Percentiles rank a stretch among this genome's conserved stretches.
These are phyloP conservation scores for Carcina quercana DNA, from an alignment of 2,888 invertebrate genomes.

Conservation along the genomic window DNA sequence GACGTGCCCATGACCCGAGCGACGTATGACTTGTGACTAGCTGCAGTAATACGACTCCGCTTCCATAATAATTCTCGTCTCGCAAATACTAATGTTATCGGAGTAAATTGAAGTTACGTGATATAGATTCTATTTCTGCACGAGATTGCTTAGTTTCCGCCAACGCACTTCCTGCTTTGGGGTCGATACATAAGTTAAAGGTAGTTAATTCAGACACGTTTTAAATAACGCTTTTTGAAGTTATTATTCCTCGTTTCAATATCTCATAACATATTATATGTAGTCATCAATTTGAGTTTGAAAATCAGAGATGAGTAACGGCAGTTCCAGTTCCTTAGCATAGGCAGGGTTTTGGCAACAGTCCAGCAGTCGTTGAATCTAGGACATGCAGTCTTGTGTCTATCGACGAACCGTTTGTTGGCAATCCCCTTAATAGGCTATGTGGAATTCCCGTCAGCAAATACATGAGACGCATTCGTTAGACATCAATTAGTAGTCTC, in stretches of 20 bases:
- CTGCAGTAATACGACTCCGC: slow-evolving; percentile 7
- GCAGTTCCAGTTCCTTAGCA: too few relatives aligned
- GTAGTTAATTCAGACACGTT: too few relatives aligned
- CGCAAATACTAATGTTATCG: slow-evolving; percentile 1
- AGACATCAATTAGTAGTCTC: too few relatives aligned
- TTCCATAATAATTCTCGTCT: slow-evolving; percentile 4
- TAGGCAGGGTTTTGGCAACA: slow-evolving; percentile 51
- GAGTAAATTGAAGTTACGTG: slow-evolving; percentile 2
- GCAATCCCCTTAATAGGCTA: slow-evolving; percentile 56
- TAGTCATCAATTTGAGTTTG: too few relatives aligned
- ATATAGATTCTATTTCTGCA: neutral
- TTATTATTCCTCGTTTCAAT: too few relatives aligned
- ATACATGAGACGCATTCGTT: slow-evolving; percentile 1
- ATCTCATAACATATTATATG: too few relatives aligned
- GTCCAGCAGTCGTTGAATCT: slow-evolving; percentile 62
- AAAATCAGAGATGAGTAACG: too few relatives aligned
- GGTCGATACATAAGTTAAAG: too few relatives aligned
- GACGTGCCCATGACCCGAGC: slow-evolving; percentile 63
- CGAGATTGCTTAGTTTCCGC: neutral
- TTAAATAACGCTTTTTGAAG: too few relatives aligned
- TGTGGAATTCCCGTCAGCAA: slow-evolving; percentile 37
- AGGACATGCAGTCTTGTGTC: slow-evolving; percentile 52
- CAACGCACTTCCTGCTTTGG: neutral
- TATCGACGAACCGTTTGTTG: slow-evolving; percentile 57
- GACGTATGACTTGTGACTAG: neutral